phyloP scores from a whole-genome alignment of 2,113 vertebrate genomes.

The Noturus placidus region DNA sequence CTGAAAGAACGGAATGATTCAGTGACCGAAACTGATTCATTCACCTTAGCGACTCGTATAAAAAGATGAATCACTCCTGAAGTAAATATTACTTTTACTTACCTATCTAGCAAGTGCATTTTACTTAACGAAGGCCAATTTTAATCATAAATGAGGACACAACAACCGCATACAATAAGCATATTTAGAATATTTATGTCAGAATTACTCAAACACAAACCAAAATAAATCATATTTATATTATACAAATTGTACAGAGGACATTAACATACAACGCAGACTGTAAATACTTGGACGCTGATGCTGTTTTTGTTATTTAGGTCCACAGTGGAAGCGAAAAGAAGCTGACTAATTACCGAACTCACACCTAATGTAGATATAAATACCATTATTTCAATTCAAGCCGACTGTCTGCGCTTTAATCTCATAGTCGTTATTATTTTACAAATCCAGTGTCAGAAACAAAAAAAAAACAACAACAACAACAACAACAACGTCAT shows the following conservation, averaged over 20 bases:
- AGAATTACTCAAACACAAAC: conserved; percentile 63
- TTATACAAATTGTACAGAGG: conserved; percentile 81
- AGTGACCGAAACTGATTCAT: not conserved
- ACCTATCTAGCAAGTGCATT: not conserved
- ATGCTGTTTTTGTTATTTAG: not conserved
- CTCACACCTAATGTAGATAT: not conserved
- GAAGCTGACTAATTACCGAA: not conserved
- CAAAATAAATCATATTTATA: conserved; percentile 82
- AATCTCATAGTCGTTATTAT: not conserved
- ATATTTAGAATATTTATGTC: conserved; percentile 52
- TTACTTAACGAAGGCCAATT: not conserved
- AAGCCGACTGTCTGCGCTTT: not conserved
- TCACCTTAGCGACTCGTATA: not conserved
- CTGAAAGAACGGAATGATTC: not conserved
- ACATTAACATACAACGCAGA: conserved; percentile 57
- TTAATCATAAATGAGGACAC: conserved; percentile 22
- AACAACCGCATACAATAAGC: conserved; percentile 25
- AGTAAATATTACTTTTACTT: not conserved
- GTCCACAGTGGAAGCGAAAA: not conserved
- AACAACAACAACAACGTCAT: not conserved
- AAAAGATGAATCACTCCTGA: not conserved
- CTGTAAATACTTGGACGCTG: conserved; percentile 13
- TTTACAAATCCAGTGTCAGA: conserved; percentile 19
- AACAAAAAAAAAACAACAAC: not conserved
- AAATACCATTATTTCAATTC: not conserved